A percentile compares a stretch with the other conserved stretches of the same genome.
phyloP scores from a whole-genome alignment of 2,113 vertebrate genomes.

The Nestor notabilis region DNA sequence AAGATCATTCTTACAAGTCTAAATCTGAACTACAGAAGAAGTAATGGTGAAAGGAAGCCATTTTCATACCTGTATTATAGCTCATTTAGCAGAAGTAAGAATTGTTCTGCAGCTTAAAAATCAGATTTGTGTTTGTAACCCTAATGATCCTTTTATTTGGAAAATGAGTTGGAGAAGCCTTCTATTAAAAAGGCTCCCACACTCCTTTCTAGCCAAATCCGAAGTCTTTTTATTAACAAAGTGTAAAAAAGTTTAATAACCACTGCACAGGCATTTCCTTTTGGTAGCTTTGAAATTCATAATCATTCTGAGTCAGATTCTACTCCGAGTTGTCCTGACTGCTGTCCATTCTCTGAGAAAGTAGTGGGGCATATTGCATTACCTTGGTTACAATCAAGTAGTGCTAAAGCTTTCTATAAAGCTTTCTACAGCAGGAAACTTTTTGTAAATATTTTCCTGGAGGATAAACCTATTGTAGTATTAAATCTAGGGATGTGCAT shows the following conservation, averaged over 20 bases:
- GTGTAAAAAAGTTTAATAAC: not conserved
- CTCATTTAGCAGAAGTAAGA: not conserved
- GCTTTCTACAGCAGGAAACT: not conserved
- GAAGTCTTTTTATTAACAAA: not conserved
- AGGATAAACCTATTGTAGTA: not conserved
- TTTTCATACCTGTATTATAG: not conserved
- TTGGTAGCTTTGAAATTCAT: not conserved
- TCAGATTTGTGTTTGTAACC: not conserved
- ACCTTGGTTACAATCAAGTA: not conserved
- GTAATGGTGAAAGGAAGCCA: not conserved
- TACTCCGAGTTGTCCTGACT: not conserved
- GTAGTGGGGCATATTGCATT: not conserved
- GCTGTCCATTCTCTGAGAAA: not conserved
- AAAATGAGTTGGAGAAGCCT: not conserved
- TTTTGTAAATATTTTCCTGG: not conserved
- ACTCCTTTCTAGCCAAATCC: not conserved
- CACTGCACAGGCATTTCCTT: fast-evolving
- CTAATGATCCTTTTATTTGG: not conserved
- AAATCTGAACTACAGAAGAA: not conserved
- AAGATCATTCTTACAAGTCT: not conserved
- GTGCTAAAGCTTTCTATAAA: not conserved
- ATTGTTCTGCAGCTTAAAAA: not conserved
- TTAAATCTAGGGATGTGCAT: not conserved
- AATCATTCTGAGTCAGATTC: not conserved
- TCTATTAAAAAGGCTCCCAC: not conserved